Percentiles rank a stretch among this genome's conserved stretches.
Evolutionary conservation across 2,888 invertebrate species (phyloP).

Genomic region (Agriopis leucophaearia): DNA sequence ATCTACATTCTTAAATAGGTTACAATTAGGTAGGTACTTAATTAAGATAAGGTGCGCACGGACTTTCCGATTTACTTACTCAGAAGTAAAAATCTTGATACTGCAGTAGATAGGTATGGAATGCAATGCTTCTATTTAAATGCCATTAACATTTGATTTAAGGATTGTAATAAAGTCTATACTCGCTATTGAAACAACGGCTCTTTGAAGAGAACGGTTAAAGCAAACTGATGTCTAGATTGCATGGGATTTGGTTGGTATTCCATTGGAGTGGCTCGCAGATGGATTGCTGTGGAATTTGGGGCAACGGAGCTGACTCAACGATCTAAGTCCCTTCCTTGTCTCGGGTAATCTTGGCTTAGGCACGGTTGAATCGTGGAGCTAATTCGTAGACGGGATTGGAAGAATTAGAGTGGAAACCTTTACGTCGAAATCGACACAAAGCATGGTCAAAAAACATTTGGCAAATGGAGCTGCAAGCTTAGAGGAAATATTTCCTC

Average conservation of each 20-base stretch:
- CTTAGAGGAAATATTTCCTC: too few relatives aligned
- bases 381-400: slow-evolving; percentile 19
- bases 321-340: slow-evolving; percentile 80
- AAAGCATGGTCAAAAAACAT: background rate
- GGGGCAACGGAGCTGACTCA: slow-evolving; percentile 83
- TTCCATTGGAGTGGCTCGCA: slow-evolving; percentile 59
- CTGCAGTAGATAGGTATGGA: slow-evolving; percentile 19
- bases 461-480: background rate
- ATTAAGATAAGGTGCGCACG: too few relatives aligned
- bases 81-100: background rate
- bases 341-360: slow-evolving; percentile 64
- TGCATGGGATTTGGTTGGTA: slow-evolving; percentile 54
- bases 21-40: too few relatives aligned
- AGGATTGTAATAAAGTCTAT: slow-evolving; percentile 65
- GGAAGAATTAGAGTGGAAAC: slow-evolving; percentile 17
- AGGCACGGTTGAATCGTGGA: slow-evolving; percentile 20
- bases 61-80: too few relatives aligned
- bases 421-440: background rate
- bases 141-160: slow-evolving; percentile 55
- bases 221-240: slow-evolving; percentile 55
- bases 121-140: slow-evolving; percentile 48
- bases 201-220: slow-evolving; percentile 56
- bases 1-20: too few relatives aligned
- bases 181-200: slow-evolving; percentile 69
- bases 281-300: slow-evolving; percentile 83